Conservation (phyloP, 2,797 vertebrate species). For the Onychomys arenicola region DNA sequence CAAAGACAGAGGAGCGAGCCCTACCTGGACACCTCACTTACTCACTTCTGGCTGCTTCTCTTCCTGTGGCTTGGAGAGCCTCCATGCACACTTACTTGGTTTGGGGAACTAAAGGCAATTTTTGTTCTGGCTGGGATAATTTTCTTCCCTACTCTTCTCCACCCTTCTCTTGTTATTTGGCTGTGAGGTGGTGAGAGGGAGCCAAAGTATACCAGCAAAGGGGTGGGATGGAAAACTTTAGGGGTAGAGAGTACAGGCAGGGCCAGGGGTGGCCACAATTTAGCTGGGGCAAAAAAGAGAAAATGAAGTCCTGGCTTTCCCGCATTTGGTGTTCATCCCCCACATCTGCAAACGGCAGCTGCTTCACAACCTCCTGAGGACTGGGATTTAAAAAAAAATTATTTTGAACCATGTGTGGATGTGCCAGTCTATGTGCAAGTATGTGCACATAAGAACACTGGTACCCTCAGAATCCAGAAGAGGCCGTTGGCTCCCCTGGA, state of each 20-base stretch:
- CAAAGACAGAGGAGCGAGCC: slow-evolving; percentile 19
- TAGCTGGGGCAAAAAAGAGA: slow-evolving; percentile 13
- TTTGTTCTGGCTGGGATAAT: background rate
- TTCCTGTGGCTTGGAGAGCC: background rate
- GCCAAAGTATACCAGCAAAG: slow-evolving; percentile 47
- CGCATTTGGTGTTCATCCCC: background rate
- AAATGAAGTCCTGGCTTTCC: background rate
- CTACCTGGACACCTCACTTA: background rate
- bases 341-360: background rate
- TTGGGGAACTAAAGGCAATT: background rate
- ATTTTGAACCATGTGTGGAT: background rate
- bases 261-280: background rate
- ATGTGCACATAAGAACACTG: too few species aligned
- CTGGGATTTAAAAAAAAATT: background rate
- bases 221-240: background rate
- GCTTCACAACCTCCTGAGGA: background rate
- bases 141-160: background rate
- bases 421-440: background rate
- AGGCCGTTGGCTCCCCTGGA: background rate
- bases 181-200: slow-evolving; percentile 4
- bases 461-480: background rate
- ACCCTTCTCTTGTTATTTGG: background rate
- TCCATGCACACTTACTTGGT: background rate
- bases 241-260: background rate
- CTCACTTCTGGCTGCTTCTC: slow-evolving; percentile 30